Base-by-base conservation (phyloP, 2,113 vertebrate genomes). In the Chascanopsetta lugubris region DNA sequence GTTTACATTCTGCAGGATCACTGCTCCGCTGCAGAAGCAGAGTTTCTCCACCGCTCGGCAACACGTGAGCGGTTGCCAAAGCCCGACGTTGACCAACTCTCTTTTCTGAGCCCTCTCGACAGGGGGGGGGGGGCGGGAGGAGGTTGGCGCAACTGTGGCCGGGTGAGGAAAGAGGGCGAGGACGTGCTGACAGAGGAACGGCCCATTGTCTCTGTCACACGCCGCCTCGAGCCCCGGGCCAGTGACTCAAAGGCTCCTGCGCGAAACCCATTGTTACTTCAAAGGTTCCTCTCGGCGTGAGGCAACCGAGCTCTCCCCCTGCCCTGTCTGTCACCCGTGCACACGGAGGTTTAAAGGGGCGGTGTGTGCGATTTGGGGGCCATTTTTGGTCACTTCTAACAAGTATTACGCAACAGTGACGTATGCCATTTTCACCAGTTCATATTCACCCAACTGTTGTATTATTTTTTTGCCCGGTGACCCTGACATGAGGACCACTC, bases 41-140 rank as follows among this genome's bases (percentile, higher is more conserved):
- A 54, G 47, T 56, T 53, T 49, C 7, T 24, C 18, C 18, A 21
- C 3, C 42, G 17, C 15, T 43, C 63, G 71, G 36, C 63, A 63
- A 75, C 81, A 79, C 24, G n/a, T 2, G 11, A 55, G 34, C 47
- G 60, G 25, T 73, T 79, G 57, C 64, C 29, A 57, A 55, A 81
- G 38, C 10, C 18, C 27, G 10, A 34, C 5, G 26, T 85, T 70
- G 24, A 58, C 45, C 29, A 63, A 80, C 48, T 75, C 75, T 81
- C 62, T 49, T 62, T 65, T 77, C 58, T 26, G 1, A 2, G 61
- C 57, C 55, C 78, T 59, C 50, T 61, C 59, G 4, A 47, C 45
- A 65, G 32, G 56, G 11, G 1, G 7, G 34, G 47, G 45, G 58
- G 18, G 43, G 42, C 46, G 32, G 4, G 0, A n/a, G n/a, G n/a